Evolutionary conservation across 92 coral and sea anemone species (phyloP).

Genomic region (Phymanthus crucifer): DNA sequence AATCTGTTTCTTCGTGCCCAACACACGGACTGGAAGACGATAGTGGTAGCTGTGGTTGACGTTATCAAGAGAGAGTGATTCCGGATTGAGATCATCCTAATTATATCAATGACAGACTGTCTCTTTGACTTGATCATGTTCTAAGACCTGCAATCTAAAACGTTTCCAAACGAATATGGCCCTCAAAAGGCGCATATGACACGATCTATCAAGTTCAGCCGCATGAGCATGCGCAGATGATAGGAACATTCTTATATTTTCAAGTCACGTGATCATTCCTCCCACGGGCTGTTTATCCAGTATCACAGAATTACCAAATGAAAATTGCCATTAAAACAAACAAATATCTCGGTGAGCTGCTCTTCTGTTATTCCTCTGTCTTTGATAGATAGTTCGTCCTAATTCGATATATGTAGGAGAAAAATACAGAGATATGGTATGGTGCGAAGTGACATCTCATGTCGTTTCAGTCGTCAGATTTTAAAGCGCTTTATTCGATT

Average conservation of each 20-base stretch:
- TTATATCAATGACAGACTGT: not conserved
- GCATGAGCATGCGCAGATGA: not conserved
- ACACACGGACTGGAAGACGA: not conserved
- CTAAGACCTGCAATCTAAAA: not conserved
- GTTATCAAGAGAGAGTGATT: not conserved
- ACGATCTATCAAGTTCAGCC: not conserved
- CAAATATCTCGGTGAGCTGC: not conserved
- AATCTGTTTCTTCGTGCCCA: not conserved
- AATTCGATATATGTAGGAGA: not conserved
- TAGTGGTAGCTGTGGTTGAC: not conserved
- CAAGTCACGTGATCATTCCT: not conserved
- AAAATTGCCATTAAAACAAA: not conserved
- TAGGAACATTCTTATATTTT: not conserved
- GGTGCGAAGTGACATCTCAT: not conserved
- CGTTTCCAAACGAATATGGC: not conserved
- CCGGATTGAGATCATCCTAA: not conserved
- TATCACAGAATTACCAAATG: not conserved
- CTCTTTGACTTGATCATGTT: not conserved
- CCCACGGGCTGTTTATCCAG: not conserved
- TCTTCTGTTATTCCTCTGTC: not conserved
- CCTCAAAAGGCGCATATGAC: not conserved
- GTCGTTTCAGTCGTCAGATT: not conserved
- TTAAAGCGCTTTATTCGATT: not conserved
- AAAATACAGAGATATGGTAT: not conserved
- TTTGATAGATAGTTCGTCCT: not conserved